phyloP scores from a whole-genome alignment of 2,888 invertebrate species.

The Bombylius major region DNA sequence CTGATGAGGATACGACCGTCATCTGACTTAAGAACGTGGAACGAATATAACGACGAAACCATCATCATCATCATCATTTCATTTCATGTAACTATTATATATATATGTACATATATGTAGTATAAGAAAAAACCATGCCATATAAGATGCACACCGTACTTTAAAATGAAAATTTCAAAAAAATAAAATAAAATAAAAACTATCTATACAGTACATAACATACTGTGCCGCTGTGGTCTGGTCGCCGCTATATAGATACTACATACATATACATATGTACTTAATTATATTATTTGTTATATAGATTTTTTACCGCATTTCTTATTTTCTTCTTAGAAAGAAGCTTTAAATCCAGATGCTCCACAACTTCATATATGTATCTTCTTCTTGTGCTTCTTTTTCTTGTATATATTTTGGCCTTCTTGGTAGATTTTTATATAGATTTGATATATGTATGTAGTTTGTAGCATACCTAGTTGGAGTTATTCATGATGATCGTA shows the following conservation, averaged over 20 bases:
- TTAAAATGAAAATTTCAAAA: no score
- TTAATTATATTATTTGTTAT: not conserved
- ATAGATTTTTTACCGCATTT: not conserved
- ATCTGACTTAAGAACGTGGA: slow-evolving; percentile 37
- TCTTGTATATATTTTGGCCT: not conserved
- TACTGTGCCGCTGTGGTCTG: no score
- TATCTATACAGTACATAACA: no score
- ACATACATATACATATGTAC: not conserved
- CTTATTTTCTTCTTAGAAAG: not conserved
- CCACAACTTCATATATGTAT: not conserved
- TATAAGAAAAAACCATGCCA: no score
- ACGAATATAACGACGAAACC: slow-evolving; percentile 1
- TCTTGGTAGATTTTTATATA: not conserved
- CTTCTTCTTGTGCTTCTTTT: not conserved
- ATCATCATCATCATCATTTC: not conserved
- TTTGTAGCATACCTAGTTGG: no score
- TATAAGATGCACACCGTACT: no score
- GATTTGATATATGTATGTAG: not conserved
- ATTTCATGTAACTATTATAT: no score
- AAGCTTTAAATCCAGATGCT: not conserved
- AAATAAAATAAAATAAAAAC: no score
- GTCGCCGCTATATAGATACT: not conserved
- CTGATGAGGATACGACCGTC: slow-evolving; percentile 38
- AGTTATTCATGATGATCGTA: no score
- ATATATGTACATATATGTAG: no score